Evolutionary conservation across 2,888 invertebrate genomes (phyloP).

Genomic region (Erebia ligea): DNA sequence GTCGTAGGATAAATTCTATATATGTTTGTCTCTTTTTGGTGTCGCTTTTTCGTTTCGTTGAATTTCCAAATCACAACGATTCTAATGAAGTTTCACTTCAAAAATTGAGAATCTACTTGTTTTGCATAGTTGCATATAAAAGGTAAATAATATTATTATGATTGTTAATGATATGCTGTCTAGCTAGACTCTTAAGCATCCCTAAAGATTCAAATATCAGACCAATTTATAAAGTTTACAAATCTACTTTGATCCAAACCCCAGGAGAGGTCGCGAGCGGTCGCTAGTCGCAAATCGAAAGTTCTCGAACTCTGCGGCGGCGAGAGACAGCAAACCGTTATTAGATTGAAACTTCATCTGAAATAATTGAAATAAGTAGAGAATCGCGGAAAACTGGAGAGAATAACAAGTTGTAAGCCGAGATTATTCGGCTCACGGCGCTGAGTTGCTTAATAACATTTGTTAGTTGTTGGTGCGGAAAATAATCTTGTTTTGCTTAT

Average conservation of each 20-base stretch:
- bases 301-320: background rate
- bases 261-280: background rate
- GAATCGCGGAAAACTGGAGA: background rate
- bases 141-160: no score
- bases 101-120: no score
- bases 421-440: constrained; percentile 2
- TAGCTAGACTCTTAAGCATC: background rate
- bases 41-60: no score
- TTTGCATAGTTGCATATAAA: no score
- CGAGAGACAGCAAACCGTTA: background rate
- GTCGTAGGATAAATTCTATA: no score
- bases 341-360: constrained; percentile 12
- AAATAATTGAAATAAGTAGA: constrained; percentile 10
- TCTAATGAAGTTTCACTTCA: no score
- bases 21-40: no score
- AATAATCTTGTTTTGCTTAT: background rate
- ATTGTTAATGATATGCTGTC: background rate
- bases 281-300: constrained; percentile 11
- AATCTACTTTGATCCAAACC: background rate
- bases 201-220: background rate
- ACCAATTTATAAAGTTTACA: background rate
- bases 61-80: no score
- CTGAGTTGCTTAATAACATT: background rate
- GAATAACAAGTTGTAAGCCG: constrained; percentile 17
- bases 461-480: background rate